Conservation (phyloP, 1,140 invertebrate species). For the Melanaphis sacchari region DNA sequence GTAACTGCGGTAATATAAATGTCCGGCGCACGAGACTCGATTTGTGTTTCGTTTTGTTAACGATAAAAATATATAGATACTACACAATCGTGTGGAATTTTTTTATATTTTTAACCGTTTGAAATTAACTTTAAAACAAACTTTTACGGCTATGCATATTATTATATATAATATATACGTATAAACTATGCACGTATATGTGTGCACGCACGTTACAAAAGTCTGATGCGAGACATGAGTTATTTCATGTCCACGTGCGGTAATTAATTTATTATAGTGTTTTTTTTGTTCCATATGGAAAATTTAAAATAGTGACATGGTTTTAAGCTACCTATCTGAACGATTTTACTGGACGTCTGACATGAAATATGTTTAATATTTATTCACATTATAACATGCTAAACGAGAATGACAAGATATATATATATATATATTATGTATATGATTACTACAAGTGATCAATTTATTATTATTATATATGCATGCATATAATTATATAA, state of each 20-base stretch:
- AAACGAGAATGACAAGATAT: background rate
- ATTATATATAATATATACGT: too few relatives aligned
- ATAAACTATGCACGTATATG: background rate
- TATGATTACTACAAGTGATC: too few relatives aligned
- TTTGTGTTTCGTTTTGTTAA: background rate
- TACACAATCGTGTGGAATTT: background rate
- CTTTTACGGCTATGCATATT: background rate
- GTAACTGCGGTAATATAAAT: conserved; percentile 15
- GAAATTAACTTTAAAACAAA: background rate
- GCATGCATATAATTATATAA: too few relatives aligned
- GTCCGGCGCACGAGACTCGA: background rate
- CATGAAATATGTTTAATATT: background rate
- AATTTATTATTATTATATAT: too few relatives aligned
- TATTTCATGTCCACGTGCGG: background rate
- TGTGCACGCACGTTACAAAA: background rate
- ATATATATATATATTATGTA: too few relatives aligned
- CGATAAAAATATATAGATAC: background rate
- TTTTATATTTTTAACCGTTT: background rate
- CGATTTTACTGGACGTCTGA: background rate
- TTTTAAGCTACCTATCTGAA: background rate
- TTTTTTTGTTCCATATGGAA: background rate
- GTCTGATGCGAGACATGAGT: background rate
- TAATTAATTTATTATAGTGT: too few relatives aligned
- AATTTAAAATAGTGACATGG: background rate
- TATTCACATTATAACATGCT: background rate